Evolutionary conservation across 1,140 invertebrate genomes (phyloP), one percentile per base, ranked within the genome.

Genomic region (Antheraea mylitta): DNA sequence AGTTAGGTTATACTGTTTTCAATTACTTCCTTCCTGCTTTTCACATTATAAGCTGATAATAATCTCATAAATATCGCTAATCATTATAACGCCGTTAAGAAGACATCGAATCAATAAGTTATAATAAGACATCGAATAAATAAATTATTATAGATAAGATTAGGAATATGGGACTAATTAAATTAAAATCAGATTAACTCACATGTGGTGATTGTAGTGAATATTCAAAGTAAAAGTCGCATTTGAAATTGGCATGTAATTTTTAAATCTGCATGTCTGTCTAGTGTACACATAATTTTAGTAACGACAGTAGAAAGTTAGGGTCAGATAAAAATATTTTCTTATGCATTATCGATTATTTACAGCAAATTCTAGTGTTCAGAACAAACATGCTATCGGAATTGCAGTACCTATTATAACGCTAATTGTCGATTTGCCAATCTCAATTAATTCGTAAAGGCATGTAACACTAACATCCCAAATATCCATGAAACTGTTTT

Each of bases 331-430:
- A 45, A 65, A 66, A 59, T 67, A 68, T 42, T 68, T 63, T 69
- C 59, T 69, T 68, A 42, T 71, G 70, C 59, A 79, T 79, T 79
- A 79, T 45, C 77, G 66, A 79, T 79, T 79, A 75, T 79, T 71
- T 79, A 71, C 77, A 77, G 71, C 58, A 67, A 67, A 64, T 73
- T 70, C 61, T 61, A 72, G 62, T 68, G 62, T 67, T 59, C 64
- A 72, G 70, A 72, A 75, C 66, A 70, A 66, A 75, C 70, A 70
- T 74, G 73, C 67, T 71, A 73, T 73, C 53, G 69, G 38, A 66
- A 69, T 37, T 71, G 69, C 68, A 59, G 69, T 69, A 53, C 45
- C 45, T 53, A 71, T 69, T 71, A 69, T 64, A 69, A 69, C 69
- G 73, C 58, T 74, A 68, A 71, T 74, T 70, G 70, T 64, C 69